Evolutionary conservation across 2,888 invertebrate genomes (phyloP), one percentile per base, ranked within the genome.

Genomic region (Drosophila ustulata): DNA sequence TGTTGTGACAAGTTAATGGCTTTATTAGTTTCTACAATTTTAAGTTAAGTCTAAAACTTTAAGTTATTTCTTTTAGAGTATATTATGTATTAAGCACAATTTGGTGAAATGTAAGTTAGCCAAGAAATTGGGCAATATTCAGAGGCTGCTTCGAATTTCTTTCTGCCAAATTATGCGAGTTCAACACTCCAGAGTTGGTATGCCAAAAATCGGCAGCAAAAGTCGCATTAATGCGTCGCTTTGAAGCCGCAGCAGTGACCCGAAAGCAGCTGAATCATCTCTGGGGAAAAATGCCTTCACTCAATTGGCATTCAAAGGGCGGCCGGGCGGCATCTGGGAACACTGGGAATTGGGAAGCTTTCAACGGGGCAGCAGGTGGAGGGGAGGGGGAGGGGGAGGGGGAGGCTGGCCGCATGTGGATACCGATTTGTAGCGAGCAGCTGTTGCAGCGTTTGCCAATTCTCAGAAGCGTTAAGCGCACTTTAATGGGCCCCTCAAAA

Each of bases 401-500:
- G 5, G 6, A 50, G 2, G n/a, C n/a, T n/a, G n/a, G n/a, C n/a
- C n/a, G n/a, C n/a, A n/a, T n/a, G n/a, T n/a, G n/a, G 34, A 4
- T 3, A 11, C 23, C 75, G 68, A 78, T 69, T 56, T 46, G 30
- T n/a, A 62, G 41, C 30, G 41, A 28, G 2, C 30, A 30, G 30
- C 30, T 51, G n/a, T 46, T 52, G 8, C 41, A 37, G 11, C n/a
- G 37, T 50, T 23, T 58, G 70, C 61, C 51, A 63, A 74, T 68
- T 77, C 66, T 63, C 49, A 55, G 45, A 50, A 43, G 56, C 57
- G 59, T 71, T 66, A 75, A 74, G 58, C 52, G 61, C 59, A 23
- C 43, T 66, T 61, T 67, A 81, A 86, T 83, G 69, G 59, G 46
- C 62, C 52, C 18, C 18, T 18, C 2, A 64, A 58, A 64, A 64